These are phyloP conservation scores for Catostylus mosaicus DNA, from an alignment of 30 jellyfish, hydroid and myxozoan species.

Conservation along the genomic window DNA sequence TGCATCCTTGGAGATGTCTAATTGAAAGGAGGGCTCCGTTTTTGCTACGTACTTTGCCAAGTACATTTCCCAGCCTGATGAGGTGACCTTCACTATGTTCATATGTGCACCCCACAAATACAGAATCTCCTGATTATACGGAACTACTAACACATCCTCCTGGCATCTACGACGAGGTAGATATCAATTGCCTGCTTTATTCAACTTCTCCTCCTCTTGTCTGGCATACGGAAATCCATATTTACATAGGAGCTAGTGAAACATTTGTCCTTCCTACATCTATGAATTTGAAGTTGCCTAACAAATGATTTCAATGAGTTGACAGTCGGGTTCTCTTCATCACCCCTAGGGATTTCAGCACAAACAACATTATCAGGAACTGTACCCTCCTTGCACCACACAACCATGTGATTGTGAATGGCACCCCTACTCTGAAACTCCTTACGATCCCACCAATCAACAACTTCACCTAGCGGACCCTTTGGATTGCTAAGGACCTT, in stretches of 20 bases:
- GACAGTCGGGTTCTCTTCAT: not conserved
- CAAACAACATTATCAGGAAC: too few relatives aligned
- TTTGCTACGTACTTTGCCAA: too few relatives aligned
- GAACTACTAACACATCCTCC: not conserved
- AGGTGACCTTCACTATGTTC: not conserved
- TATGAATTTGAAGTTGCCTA: not conserved
- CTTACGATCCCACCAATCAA: conserved; percentile 7
- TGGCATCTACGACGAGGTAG: not conserved
- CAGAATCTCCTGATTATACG: too few relatives aligned
- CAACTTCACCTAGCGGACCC: not conserved
- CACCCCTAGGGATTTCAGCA: not conserved
- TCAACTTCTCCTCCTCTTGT: conserved; percentile 1
- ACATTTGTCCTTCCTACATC: not conserved
- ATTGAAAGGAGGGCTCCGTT: not conserved
- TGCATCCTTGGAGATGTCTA: not conserved
- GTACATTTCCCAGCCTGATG: not conserved
- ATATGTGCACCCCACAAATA: too few relatives aligned
- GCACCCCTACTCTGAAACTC: conserved; percentile 10
- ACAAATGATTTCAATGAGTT: not conserved
- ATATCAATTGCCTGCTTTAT: not conserved
- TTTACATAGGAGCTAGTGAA: not conserved
- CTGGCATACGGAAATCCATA: not conserved
- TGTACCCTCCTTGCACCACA: too few relatives aligned
- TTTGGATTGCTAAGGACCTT: not conserved
- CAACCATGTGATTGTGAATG: not conserved